Evolutionary conservation across 2,888 invertebrate species (phyloP).

Genomic region (Macrosiphum euphorbiae): DNA sequence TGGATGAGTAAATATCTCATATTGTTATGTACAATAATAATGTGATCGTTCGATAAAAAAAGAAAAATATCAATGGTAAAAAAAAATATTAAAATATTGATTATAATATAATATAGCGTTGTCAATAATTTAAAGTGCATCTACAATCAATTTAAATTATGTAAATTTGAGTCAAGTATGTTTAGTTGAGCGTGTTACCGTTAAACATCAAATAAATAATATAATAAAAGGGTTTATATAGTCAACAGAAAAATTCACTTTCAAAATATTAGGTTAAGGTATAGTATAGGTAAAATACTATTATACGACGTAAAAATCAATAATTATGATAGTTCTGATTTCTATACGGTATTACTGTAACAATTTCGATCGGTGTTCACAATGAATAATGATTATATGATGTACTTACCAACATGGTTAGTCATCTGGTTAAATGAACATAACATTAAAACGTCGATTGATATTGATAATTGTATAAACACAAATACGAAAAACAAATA

Average conservation of each 20-base stretch:
- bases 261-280: neutral
- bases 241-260: neutral
- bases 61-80: neutral
- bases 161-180: neutral
- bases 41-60: neutral
- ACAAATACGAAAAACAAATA: constrained; percentile 1
- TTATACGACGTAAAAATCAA: neutral
- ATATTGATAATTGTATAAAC: neutral
- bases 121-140: neutral
- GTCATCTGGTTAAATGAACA: neutral
- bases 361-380: neutral
- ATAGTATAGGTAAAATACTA: neutral
- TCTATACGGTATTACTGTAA: neutral
- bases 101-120: neutral
- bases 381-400: neutral
- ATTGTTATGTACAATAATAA: neutral
- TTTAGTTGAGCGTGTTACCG: neutral
- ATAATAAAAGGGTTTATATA: neutral
- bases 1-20: neutral
- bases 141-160: neutral
- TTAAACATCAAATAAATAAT: neutral
- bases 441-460: neutral
- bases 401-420: neutral
- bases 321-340: neutral
- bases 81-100: neutral